Percentiles rank a stretch among this genome's conserved stretches.
These are phyloP conservation scores for Venusia cambrica DNA, from an alignment of 2,888 invertebrate genomes.

Conservation along the genomic window DNA sequence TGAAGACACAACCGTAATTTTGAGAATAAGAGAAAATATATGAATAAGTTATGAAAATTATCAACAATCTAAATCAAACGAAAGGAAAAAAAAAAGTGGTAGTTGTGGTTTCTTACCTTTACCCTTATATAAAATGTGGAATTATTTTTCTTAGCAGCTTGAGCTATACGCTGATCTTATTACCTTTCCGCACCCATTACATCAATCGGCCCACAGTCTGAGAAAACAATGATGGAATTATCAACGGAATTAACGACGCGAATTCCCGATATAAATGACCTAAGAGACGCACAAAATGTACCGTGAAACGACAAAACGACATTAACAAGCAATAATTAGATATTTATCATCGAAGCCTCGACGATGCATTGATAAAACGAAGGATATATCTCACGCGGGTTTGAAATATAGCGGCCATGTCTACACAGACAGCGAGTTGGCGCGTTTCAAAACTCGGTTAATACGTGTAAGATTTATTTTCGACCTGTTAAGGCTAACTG, in stretches of 20 bases:
- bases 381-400: conserved; percentile 70
- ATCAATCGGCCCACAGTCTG: conserved; percentile 6
- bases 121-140: too few relatives aligned
- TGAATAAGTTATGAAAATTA: too few relatives aligned
- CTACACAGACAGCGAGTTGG: conserved; percentile 68
- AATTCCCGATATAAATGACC: conserved; percentile 60
- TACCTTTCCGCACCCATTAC: conserved; percentile 4
- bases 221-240: conserved; percentile 25
- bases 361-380: conserved; percentile 79
- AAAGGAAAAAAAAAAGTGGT: too few relatives aligned
- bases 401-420: conserved; percentile 74
- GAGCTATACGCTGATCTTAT: conserved; percentile 1
- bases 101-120: too few relatives aligned
- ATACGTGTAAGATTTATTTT: conserved; percentile 74
- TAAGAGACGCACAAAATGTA: conserved; percentile 63
- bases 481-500: conserved; percentile 38
- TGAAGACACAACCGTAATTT: too few relatives aligned
- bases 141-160: too few relatives aligned
- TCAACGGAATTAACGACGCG: conserved; percentile 27
- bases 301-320: conserved; percentile 63
- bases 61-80: too few relatives aligned
- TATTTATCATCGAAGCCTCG: conserved; percentile 76
- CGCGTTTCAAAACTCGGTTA: conserved; percentile 65
- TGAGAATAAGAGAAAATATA: too few relatives aligned
- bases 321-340: conserved; percentile 77